Percentiles rank a stretch among this genome's conserved stretches.
These are phyloP conservation scores for Tragelaphus scriptus DNA, from an alignment of 2,113 vertebrate genomes.

Conservation along the genomic window DNA sequence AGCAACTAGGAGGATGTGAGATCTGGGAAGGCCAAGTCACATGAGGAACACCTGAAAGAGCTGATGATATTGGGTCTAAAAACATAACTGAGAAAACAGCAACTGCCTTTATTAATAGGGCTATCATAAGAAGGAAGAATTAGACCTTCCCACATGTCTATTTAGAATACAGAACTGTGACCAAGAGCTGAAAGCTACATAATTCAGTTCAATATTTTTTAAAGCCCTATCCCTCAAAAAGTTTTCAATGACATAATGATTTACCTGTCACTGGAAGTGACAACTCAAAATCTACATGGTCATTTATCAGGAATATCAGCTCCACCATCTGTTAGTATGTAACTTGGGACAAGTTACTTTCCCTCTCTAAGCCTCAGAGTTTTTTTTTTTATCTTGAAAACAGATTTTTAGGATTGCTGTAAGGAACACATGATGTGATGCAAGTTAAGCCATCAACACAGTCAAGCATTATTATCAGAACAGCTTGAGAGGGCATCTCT, in stretches of 20 bases:
- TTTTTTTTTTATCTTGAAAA: not conserved
- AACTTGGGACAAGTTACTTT: not conserved
- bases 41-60: not conserved
- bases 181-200: not conserved
- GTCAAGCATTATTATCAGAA: not conserved
- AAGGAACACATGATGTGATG: not conserved
- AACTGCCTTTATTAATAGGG: not conserved
- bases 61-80: not conserved
- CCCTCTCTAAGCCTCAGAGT: not conserved
- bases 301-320: not conserved
- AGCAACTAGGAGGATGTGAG: not conserved
- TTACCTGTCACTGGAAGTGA: not conserved
- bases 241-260: conserved; percentile 8
- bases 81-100: not conserved
- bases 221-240: not conserved
- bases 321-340: not conserved
- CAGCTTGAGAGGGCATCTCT: not conserved
- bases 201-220: not conserved
- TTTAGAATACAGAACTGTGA: not conserved
- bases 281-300: not conserved
- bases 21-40: not conserved
- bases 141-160: not conserved
- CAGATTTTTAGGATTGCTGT: not conserved
- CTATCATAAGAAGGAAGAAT: not conserved
- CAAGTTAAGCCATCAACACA: not conserved